Base-by-base conservation (phyloP, 2,797 vertebrate genomes). In the Heteromormyrus szaboi region DNA sequence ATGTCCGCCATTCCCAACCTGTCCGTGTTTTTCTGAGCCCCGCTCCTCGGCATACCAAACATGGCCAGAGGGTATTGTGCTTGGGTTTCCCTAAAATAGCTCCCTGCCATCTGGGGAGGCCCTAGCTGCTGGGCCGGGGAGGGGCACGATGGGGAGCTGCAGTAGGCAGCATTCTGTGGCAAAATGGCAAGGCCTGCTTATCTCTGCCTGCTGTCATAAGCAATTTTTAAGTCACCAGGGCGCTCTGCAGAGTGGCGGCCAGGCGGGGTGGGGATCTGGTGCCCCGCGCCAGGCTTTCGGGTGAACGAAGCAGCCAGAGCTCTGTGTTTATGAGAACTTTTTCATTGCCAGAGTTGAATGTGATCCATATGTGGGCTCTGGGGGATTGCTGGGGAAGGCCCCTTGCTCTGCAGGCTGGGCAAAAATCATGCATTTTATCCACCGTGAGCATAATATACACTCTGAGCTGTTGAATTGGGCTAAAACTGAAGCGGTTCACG, bases 51-150 rank as follows among this genome's bases (percentile, higher is more conserved):
- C 91, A 92, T 93, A 90, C 91, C 91, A 91, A 93, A 92, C 90
- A 90, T 92, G 88, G 91, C 90, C 89, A 25, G 65, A 89, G 90
- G 90, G 89, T 91, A 92, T 92, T 93, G 92, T 93, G 90, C 91
- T 92, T 62, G 87, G 90, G 89, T 89, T 90, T 87, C 53, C 89
- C 79, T 89, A 91, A 92, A 92, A 93, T 92, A 92, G 89, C 87
- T 65, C 56, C 25, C 86, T 88, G 88, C 76, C 62, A 89, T 90
- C 79, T 90, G 86, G 12, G 86, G 68, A 51, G 48, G 68, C 62
- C 48, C 87, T 88, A 29, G 25, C 48, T 56, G 46, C 29, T 48
- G 25, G 65, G 44, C n/a, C 2, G 22, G 41, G 46, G 62, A 72
- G 4, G 76, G 44, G 62, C 48, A 62, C 81, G 90, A 72, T 51